Conservation (phyloP, 2,113 vertebrate species). For the Lucifuga dentata region DNA sequence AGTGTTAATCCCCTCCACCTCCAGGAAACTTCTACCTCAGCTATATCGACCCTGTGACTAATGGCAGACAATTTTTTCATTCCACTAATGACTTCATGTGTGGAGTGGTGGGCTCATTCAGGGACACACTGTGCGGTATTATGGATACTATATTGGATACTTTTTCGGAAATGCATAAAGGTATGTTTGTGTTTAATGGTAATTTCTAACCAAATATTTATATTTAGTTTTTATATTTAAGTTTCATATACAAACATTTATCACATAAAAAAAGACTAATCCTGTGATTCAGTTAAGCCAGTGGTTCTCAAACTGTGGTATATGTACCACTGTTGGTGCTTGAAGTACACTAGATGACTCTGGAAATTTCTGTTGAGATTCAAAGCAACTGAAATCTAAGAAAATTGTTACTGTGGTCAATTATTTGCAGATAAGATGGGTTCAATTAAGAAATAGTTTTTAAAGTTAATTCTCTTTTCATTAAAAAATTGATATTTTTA, state of each 20-base stretch:
- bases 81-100: constrained; percentile 59
- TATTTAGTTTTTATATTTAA: too few species aligned
- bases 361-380: too few species aligned
- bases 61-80: constrained; percentile 70
- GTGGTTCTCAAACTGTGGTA: too few species aligned
- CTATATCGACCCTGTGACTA: constrained; percentile 75
- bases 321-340: too few species aligned
- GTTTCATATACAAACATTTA: constrained; percentile 7
- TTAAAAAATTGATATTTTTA: too few species aligned
- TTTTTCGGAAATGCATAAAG: constrained; percentile 51
- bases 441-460: too few species aligned
- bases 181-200: constrained; percentile 33
- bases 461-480: too few species aligned
- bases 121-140: constrained; percentile 47
- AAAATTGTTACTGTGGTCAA: too few species aligned
- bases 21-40: constrained; percentile 76
- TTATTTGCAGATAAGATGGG: too few species aligned
- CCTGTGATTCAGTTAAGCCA: too few species aligned
- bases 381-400: too few species aligned
- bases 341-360: too few species aligned
- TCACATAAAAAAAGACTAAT: neutral
- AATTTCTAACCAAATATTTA: neutral
- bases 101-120: constrained; percentile 32
- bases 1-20: neutral
- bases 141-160: constrained; percentile 46